Conservation (phyloP, 2,888 invertebrate species). For the Coenonympha glycerion region DNA sequence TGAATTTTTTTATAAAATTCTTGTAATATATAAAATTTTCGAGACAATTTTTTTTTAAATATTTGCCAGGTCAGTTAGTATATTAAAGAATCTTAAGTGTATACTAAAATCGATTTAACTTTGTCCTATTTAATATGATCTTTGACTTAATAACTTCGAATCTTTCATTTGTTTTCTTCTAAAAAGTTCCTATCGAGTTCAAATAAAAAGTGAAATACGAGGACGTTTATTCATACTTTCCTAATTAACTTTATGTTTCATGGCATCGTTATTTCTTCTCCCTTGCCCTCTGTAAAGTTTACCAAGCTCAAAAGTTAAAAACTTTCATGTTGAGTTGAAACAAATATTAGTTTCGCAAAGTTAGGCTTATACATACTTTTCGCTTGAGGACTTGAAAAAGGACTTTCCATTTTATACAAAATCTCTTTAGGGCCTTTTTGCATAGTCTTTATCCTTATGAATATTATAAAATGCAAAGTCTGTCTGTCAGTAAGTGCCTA, state of each 20-base stretch:
- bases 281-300: neutral
- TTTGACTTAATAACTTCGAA: too few relatives aligned
- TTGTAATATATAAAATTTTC: too few relatives aligned
- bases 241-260: neutral
- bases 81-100: too few relatives aligned
- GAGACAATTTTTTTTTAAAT: too few relatives aligned
- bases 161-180: too few relatives aligned
- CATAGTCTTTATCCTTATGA: slow-evolving; percentile 25
- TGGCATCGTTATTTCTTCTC: neutral
- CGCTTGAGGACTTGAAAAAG: slow-evolving; percentile 16
- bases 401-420: slow-evolving; percentile 8
- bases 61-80: too few relatives aligned
- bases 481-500: slow-evolving; percentile 21
- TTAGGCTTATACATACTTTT: slow-evolving; percentile 11
- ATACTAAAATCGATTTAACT: too few relatives aligned
- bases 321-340: slow-evolving; percentile 10
- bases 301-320: neutral
- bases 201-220: too few relatives aligned
- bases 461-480: slow-evolving; percentile 29
- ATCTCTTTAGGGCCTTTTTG: slow-evolving; percentile 14
- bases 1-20: too few relatives aligned
- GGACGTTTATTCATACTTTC: too few relatives aligned
- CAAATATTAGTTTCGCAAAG: slow-evolving; percentile 14
- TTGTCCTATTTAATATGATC: too few relatives aligned
- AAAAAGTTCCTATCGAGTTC: too few relatives aligned